Evolutionary conservation across 1,140 invertebrate species (phyloP), one percentile per base, ranked within the genome.

Genomic region (Drosophila kikkawai): DNA sequence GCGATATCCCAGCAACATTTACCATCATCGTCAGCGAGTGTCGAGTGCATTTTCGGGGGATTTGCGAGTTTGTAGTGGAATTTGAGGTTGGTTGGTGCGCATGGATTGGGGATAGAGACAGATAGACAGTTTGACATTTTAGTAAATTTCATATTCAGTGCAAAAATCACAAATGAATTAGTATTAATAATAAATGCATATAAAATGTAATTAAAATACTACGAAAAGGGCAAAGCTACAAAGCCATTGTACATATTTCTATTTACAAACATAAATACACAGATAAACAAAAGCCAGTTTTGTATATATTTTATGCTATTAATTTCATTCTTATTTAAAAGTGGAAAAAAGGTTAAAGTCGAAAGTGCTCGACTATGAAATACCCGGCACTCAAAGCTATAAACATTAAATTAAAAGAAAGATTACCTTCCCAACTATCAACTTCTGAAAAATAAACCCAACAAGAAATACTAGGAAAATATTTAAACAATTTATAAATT

Each of bases 1-100:
- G 93, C 5, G 44, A 36, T 63, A 61, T 36, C 9, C 60, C 53
- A 55, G 66, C 47, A 55, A 29, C 58, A 79, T 50, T 50, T 11
- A 4, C 9, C 60, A 59, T 59, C 67, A 55, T 26, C 29, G 34
- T 36, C 41, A 36, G 37, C 61, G 17, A 7, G 6, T 39, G 15
- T 51, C 9, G 44, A 60, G 70, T 73, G 70, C 44, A 73, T 37
- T 37, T 17, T 50, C 51, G 7, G 55, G 36, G 69, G 13, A 37
- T 15, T 71, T 50, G 11, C 37, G 51, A 56, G 65, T 68, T 71
- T 34, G 50, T 48, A 26, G 36, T 50, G 69, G 37, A 59, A 19
- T 5, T 48, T 48, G 13, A 22, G 37, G 29, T 50, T 60, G 51
- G 42, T 73, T 73, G 67, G 67, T 73, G 67, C 32, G 70, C 67